Evolutionary conservation across 2,797 vertebrate species (phyloP), one percentile per base, ranked within the genome.

Genomic region (Crocodylus rhombifer): DNA sequence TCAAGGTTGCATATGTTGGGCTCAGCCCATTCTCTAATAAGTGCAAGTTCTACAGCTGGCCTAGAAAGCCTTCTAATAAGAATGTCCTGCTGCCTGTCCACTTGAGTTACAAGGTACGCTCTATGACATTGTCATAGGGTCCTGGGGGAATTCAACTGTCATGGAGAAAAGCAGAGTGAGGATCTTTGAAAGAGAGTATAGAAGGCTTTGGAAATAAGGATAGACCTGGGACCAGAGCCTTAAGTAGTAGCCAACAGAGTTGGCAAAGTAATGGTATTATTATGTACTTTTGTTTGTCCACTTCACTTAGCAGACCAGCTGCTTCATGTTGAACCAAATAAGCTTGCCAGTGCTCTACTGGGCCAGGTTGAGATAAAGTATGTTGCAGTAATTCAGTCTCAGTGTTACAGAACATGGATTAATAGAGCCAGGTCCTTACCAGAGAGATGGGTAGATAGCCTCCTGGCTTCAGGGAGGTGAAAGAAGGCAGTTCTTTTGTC

Each of bases 391-490:
- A 71, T 86, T 55, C 75, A 77, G 36, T 58, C 84, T 56, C 23
- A 75, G 80, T 91, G 84, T 33, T 84, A 87, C 74, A 65, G 77
- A 86, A 84, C 51, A 51, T 63, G 58, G 42, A 33, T 30, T 57
- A 33, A 73, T 86, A 73, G 82, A 64, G 28, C 62, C 58, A 78
- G 74, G 18, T 28, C 36, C 58, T 62, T 23, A 74, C 57, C 88
- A 86, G 79, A 87, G 77, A 75, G 79, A 91, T 82, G 82, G 73
- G 82, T 82, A 74, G 75, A 91, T 57, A 60, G 58, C 86, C 74
- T 79, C 65, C 89, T 73, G 80, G 74, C 84, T 84, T 74, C 79
- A 82, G 77, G 80, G 75, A 91, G 79, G 74, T 87, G 84, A 84
- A 91, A 51, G 74, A 80, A 69, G 30, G 65, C 18, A 69, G 21